These are phyloP conservation scores for Macrobrachium rosenbergii DNA, from an alignment of 1,140 invertebrate species.

Conservation along the genomic window DNA sequence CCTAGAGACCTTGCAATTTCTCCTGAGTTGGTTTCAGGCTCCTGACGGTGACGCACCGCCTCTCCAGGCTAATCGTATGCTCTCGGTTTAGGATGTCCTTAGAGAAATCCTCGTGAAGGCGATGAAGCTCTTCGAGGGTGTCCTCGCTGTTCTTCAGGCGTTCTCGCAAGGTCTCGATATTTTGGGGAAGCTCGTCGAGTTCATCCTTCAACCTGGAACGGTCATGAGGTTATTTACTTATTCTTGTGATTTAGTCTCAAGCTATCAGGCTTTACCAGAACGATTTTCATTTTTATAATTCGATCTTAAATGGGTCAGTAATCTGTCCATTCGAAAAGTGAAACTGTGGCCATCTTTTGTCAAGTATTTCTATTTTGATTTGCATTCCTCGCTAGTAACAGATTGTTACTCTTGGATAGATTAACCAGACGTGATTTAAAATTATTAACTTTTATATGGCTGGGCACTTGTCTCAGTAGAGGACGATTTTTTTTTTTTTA, in stretches of 20 bases:
- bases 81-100: conserved; percentile 58
- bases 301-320: too few relatives aligned
- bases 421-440: too few relatives aligned
- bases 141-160: conserved; percentile 58
- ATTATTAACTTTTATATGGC: too few relatives aligned
- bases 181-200: conserved; percentile 53
- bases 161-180: conserved; percentile 50
- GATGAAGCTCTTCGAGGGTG: conserved; percentile 57
- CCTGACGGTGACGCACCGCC: conserved; percentile 58
- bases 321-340: too few relatives aligned
- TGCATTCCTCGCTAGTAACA: too few relatives aligned
- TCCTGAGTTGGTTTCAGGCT: conserved; percentile 43
- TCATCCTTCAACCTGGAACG: conserved; percentile 57
- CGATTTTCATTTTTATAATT: background rate
- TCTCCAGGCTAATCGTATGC: conserved; percentile 62
- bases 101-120: conserved; percentile 61
- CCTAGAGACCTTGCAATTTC: conserved; percentile 45
- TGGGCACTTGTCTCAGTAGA: too few relatives aligned
- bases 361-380: too few relatives aligned
- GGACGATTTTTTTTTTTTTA: too few relatives aligned
- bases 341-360: too few relatives aligned
- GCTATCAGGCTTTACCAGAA: background rate
- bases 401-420: too few relatives aligned
- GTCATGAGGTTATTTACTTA: background rate
- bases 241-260: background rate